Conservation (phyloP, 2,888 invertebrate genomes). For the Eupithecia exiguata region DNA sequence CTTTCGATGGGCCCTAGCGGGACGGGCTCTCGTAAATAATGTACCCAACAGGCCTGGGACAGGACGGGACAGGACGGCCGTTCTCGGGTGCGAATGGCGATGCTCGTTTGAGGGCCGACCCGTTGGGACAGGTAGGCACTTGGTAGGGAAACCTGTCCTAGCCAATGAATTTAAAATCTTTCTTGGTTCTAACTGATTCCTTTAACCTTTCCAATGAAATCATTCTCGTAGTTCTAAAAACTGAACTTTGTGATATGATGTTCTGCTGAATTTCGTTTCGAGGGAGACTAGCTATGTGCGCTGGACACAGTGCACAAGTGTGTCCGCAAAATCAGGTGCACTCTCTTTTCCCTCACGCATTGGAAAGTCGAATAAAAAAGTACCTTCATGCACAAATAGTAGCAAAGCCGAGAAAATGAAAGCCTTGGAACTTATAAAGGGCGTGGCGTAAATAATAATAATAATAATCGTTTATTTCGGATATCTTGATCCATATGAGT, state of each 20-base stretch:
- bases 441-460: no score
- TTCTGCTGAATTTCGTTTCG: background rate
- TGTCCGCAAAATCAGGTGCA: background rate
- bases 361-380: background rate
- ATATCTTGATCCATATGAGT: no score
- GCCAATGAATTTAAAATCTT: background rate
- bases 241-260: background rate
- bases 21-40: conserved; percentile 8
- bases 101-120: background rate
- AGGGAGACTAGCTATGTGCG: background rate
- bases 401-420: background rate
- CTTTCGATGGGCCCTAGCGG: background rate
- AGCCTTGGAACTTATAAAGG: background rate
- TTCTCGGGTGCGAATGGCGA: background rate
- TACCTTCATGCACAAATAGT: background rate
- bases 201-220: background rate
- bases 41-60: background rate
- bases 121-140: background rate
- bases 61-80: background rate
- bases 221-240: background rate
- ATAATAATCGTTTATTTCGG: no score
- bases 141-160: background rate
- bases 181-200: background rate
- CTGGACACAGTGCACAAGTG: background rate
- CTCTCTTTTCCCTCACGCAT: background rate